A percentile compares a stretch with the other conserved stretches of the same genome.
Conservation (phyloP, 2,888 invertebrate species). For the Tolmerus cingulatus region DNA sequence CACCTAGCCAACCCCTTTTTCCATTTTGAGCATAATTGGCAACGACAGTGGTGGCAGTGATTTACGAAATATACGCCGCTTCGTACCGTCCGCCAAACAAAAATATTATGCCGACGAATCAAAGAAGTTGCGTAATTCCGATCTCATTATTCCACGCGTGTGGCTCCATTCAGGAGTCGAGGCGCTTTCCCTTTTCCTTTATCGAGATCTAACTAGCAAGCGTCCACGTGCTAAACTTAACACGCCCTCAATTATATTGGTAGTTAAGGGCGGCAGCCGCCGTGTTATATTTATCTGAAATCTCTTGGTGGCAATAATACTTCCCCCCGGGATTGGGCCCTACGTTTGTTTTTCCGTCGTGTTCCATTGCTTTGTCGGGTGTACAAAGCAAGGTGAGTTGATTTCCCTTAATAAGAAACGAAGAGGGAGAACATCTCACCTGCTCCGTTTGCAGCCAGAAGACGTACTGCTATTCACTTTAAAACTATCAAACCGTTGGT, state of each 20-base stretch:
- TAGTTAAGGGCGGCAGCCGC: neutral
- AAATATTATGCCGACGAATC: slow-evolving; percentile 33
- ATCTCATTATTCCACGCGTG: slow-evolving; percentile 44
- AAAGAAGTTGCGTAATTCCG: slow-evolving; percentile 36
- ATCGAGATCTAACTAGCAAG: slow-evolving; percentile 17
- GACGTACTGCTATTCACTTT: neutral
- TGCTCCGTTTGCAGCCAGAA: neutral
- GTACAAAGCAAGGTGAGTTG: neutral
- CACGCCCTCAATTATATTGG: slow-evolving; percentile 35
- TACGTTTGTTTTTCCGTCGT: neutral
- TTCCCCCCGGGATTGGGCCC: neutral
- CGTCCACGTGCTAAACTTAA: slow-evolving; percentile 35
- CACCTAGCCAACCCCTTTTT: neutral
- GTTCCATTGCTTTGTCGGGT: neutral
- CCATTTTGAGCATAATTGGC: neutral
- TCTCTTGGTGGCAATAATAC: slow-evolving; percentile 7
- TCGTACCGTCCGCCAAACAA: neutral
- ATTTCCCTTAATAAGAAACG: neutral
- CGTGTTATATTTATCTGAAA: slow-evolving; percentile 19
- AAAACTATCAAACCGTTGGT: neutral
- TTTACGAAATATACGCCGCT: neutral
- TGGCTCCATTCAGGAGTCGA: slow-evolving; percentile 27
- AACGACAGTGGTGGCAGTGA: neutral
- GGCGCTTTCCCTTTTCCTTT: slow-evolving; percentile 8
- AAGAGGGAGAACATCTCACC: neutral